Evolutionary conservation across 2,113 vertebrate genomes (phyloP).

Genomic region (Glaucidium brasilianum): DNA sequence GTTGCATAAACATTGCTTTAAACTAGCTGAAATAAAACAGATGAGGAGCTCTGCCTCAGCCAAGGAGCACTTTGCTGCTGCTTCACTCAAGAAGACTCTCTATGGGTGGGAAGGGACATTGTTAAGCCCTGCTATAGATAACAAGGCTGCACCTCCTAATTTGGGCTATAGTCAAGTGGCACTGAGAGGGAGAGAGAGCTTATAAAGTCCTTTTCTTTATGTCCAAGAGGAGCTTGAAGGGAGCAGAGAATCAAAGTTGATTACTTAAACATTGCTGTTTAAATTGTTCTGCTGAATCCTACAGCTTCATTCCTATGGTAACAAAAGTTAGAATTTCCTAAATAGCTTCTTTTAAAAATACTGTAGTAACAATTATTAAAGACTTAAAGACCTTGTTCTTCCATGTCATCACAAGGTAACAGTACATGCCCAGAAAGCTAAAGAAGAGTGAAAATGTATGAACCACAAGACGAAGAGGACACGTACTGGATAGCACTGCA

Average conservation of each 20-base stretch:
- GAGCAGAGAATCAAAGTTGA: not conserved
- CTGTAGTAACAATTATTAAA: constrained; percentile 11
- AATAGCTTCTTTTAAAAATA: constrained; percentile 8
- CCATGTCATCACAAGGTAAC: not conserved
- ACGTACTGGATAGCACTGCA: not conserved
- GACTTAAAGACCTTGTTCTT: not conserved
- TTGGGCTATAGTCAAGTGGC: not conserved
- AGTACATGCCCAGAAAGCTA: not conserved
- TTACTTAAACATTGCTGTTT: not conserved
- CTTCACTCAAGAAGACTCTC: not conserved
- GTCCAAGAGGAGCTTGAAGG: not conserved
- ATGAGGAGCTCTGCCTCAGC: not conserved
- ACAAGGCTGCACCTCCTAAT: not conserved
- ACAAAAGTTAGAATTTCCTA: constrained; percentile 28
- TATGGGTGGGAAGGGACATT: constrained; percentile 6
- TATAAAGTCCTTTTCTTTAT: not conserved
- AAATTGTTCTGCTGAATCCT: not conserved
- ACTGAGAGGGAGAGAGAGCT: not conserved
- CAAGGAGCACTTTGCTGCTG: not conserved
- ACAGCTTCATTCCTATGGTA: constrained; percentile 42
- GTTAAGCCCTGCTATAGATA: not conserved
- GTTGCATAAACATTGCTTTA: not conserved
- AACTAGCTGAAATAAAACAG: not conserved
- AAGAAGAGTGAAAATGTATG: not conserved
- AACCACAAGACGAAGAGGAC: not conserved